Percentiles rank a stretch among this genome's conserved stretches.
Evolutionary conservation across 2,113 vertebrate genomes (phyloP).

Genomic region (Scomber japonicus): DNA sequence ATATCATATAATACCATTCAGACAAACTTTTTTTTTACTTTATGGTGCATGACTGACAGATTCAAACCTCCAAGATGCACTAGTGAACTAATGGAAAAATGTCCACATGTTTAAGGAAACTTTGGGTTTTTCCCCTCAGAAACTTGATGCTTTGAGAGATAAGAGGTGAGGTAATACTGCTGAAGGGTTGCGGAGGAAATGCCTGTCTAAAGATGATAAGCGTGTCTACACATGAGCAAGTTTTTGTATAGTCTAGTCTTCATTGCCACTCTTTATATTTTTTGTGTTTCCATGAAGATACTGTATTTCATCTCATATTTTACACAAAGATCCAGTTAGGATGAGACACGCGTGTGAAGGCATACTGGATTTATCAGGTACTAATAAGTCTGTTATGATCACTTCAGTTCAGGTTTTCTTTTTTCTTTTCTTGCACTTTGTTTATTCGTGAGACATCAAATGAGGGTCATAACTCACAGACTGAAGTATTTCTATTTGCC

Average conservation of each 20-base stretch:
- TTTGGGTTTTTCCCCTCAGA: neutral
- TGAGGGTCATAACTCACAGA: neutral
- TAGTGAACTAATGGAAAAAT: no score
- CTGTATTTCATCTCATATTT: neutral
- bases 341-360: no score
- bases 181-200: constrained; percentile 45
- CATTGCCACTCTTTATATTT: neutral
- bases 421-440: no score
- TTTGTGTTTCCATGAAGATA: neutral
- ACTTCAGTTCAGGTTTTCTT: neutral
- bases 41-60: no score
- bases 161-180: neutral
- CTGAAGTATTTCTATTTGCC: neutral
- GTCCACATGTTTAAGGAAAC: neutral
- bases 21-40: no score
- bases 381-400: neutral
- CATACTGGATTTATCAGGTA: no score
- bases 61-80: no score
- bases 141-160: neutral
- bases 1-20: no score
- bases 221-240: constrained; percentile 5
- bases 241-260: constrained; percentile 23
- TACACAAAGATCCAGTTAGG: no score
- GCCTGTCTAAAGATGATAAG: constrained; percentile 58
- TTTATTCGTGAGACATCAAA: no score